These are phyloP conservation scores for Donacobius atricapilla DNA, from an alignment of 2,113 vertebrate genomes.

Conservation along the genomic window DNA sequence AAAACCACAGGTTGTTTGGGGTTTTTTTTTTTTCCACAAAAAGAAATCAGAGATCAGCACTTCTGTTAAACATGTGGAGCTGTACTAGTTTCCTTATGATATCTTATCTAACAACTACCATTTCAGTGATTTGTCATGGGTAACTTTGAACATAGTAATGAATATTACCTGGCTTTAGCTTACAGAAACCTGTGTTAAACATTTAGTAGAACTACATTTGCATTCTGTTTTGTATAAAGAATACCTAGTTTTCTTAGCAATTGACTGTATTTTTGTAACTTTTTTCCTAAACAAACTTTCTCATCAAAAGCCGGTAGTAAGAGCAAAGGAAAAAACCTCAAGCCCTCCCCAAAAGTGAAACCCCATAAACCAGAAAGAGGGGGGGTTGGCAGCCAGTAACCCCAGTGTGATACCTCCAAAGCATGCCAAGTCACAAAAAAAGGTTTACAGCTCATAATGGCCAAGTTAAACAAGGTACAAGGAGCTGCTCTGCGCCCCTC, in stretches of 20 bases:
- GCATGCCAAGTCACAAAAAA: constrained; percentile 60
- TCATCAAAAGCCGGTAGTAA: neutral
- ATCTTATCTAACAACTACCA: constrained; percentile 11
- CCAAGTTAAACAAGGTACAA: constrained; percentile 61
- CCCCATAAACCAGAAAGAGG: constrained; percentile 30
- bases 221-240: neutral
- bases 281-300: constrained; percentile 49
- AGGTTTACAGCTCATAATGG: constrained; percentile 28
- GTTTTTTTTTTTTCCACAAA: neutral
- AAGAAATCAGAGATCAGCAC: neutral
- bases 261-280: constrained; percentile 17
- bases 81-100: neutral
- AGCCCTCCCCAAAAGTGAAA: neutral
- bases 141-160: neutral
- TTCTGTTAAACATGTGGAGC: neutral
- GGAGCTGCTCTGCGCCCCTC: neutral
- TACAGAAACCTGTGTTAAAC: neutral
- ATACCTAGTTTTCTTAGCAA: neutral
- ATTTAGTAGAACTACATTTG: neutral
- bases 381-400: neutral
- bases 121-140: constrained; percentile 16
- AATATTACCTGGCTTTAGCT: neutral
- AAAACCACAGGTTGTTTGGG: neutral
- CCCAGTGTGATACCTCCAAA: constrained; percentile 52
- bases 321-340: constrained; percentile 38